A percentile compares a stretch with the other conserved stretches of the same genome.
phyloP scores from a whole-genome alignment of 1,140 invertebrate species.

The Ips nitidus region DNA sequence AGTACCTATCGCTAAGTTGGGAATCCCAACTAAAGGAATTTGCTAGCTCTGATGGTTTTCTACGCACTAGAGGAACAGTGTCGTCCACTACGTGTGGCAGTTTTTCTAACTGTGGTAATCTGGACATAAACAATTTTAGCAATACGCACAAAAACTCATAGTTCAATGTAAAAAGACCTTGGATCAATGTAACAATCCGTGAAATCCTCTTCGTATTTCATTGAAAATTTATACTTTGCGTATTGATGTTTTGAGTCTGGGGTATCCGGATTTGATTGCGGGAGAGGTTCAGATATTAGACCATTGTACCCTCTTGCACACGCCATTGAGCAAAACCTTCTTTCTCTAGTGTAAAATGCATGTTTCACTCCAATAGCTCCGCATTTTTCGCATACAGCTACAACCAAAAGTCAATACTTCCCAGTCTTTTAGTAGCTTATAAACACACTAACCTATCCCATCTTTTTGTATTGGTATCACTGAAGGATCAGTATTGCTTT shows the following conservation, averaged over 20 bases:
- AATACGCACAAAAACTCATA: no score
- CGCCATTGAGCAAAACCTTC: slow-evolving; percentile 75
- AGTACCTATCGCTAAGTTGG: slow-evolving; percentile 72
- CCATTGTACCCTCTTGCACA: slow-evolving; percentile 64
- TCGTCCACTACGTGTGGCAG: slow-evolving; percentile 51
- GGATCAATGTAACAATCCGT: slow-evolving; percentile 53
- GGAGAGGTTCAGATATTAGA: slow-evolving; percentile 46
- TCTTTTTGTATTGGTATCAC: slow-evolving; percentile 79
- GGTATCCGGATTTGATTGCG: slow-evolving; percentile 47
- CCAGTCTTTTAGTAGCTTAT: background rate
- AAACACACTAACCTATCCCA: slow-evolving; percentile 71
- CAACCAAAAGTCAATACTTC: slow-evolving; percentile 43
- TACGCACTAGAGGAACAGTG: slow-evolving; percentile 53
- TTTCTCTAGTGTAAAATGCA: slow-evolving; percentile 84
- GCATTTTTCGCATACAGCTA: slow-evolving; percentile 86
- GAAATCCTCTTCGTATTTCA: slow-evolving; percentile 49
- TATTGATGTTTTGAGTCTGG: slow-evolving; percentile 49
- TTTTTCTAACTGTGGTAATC: slow-evolving; percentile 32
- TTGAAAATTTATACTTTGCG: slow-evolving; percentile 49
- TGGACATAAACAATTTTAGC: background rate
- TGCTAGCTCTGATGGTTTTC: slow-evolving; percentile 62
- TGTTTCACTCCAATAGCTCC: slow-evolving; percentile 87
- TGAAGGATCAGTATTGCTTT: slow-evolving; percentile 74
- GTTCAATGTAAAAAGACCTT: slow-evolving; percentile 7
- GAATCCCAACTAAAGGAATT: slow-evolving; percentile 82